Base-by-base conservation (phyloP, 2,888 invertebrate species). In the Euphydryas editha region DNA sequence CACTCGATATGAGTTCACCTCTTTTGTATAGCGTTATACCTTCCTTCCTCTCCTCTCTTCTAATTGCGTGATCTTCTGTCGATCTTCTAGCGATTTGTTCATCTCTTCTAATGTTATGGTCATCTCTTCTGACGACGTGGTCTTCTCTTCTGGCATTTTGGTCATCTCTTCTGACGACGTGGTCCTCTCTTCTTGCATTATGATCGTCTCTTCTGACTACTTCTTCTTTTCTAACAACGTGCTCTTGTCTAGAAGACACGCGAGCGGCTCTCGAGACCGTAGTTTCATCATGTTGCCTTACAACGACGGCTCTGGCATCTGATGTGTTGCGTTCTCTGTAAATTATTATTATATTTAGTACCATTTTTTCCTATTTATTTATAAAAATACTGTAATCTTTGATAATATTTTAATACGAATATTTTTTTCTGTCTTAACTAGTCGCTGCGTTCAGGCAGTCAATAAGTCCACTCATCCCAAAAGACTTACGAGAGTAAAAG, bases 1-100 rank as follows among this genome's bases (percentile, higher is more conserved):
- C 96, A 86, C 97, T 97, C 51, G 97, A 96, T 78, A 97, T 97
- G 65, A 97, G 90, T 86, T 97, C 97, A 69, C 96, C 94, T 70
- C 97, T 91, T 86, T 97, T 97, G 94, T 96, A 97, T 20, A 96
- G 94, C 61, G 94, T 94, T 69, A 91, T 70, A 75, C 81, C 80
- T 81, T 75, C 80, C 75, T 65, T 73, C 63, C 73, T 71, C 65
- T 81, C 81, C 54, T 81, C 81, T 75, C 73, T 79, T 63, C 75
- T 77, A 24, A 65, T 51, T 11, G 59, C 70, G 54, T 72, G 72
- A 58, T 76, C 58, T 88, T 87, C 67, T 54, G 36, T 11, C 17
- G 54, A 17, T 94, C 92, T 54, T 93, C 88, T 73, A 93, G 93
- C 10, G 94, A 94, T 75, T 93, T 94, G 73, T 8, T 76, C 76